Conservation (phyloP, 2,113 vertebrate genomes). For the Alaudala cheleensis region DNA sequence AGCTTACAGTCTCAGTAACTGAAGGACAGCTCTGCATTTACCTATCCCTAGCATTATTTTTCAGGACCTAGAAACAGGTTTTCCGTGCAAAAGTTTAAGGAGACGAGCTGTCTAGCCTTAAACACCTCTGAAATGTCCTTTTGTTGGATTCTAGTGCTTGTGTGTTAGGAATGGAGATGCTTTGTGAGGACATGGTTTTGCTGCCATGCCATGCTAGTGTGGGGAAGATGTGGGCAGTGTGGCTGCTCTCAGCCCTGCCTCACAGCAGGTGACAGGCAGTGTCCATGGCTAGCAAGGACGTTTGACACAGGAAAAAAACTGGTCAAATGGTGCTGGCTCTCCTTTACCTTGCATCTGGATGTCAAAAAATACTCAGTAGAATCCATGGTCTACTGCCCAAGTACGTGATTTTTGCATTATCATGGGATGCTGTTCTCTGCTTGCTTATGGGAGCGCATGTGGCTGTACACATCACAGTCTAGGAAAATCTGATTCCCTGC, state of each 20-base stretch:
- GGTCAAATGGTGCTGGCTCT: neutral
- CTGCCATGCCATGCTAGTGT: neutral
- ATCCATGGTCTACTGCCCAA: neutral
- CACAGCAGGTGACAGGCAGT: rapidly evolving
- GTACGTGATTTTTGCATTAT: neutral
- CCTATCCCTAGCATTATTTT: neutral
- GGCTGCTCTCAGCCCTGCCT: neutral
- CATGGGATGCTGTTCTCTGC: neutral
- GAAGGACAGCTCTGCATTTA: neutral
- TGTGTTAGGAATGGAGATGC: neutral
- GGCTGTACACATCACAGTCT: neutral
- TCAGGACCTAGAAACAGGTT: neutral
- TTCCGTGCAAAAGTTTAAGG: neutral
- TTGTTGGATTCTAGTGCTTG: neutral
- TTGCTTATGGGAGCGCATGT: rapidly evolving
- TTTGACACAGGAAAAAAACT: neutral
- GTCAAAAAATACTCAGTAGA: neutral
- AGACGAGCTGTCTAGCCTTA: neutral
- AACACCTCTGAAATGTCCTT: neutral
- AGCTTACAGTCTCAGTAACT: neutral
- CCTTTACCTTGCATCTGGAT: neutral
- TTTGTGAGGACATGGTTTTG: neutral
- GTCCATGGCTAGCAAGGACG: rapidly evolving
- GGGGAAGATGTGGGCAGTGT: neutral
- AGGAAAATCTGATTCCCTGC: neutral